Conservation (phyloP, 2,113 vertebrate genomes). For the Carassius gibelio region DNA sequence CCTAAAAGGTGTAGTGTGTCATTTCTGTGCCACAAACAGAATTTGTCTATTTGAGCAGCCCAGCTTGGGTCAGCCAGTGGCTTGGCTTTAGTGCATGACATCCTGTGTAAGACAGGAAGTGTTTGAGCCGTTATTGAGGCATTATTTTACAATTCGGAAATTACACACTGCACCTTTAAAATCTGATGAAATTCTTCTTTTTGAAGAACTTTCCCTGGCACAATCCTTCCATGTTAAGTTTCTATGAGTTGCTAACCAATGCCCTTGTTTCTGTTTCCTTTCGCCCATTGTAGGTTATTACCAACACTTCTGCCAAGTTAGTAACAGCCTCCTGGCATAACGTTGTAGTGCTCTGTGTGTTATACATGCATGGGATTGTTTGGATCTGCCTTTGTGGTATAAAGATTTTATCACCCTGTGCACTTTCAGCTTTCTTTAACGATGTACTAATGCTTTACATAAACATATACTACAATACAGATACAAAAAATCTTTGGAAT, state of each 20-base stretch:
- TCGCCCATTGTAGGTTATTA: conserved; percentile 80
- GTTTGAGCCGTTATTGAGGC: not conserved
- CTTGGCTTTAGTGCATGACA: not conserved
- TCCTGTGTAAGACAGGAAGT: not conserved
- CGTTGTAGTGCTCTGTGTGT: conserved; percentile 52
- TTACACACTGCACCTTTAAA: not conserved
- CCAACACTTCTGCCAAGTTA: conserved; percentile 89
- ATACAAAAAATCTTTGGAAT: not conserved
- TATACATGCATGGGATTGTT: conserved; percentile 56
- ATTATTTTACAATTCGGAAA: not conserved
- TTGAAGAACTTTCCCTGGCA: not conserved
- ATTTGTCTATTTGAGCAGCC: not conserved
- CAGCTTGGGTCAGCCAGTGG: not conserved
- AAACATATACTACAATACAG: not conserved
- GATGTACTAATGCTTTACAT: conserved; percentile 10
- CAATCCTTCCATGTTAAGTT: not conserved
- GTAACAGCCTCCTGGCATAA: conserved; percentile 73
- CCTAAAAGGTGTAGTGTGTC: not conserved
- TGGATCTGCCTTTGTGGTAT: conserved; percentile 42
- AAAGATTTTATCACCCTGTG: conserved; percentile 15
- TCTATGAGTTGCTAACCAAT: conserved; percentile 38
- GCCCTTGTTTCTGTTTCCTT: conserved; percentile 65
- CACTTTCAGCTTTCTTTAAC: conserved; percentile 10
- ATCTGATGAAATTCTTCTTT: not conserved
- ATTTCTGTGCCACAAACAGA: not conserved